Base-by-base conservation (phyloP, 2,113 vertebrate genomes). In the Cyrtonyx montezumae region DNA sequence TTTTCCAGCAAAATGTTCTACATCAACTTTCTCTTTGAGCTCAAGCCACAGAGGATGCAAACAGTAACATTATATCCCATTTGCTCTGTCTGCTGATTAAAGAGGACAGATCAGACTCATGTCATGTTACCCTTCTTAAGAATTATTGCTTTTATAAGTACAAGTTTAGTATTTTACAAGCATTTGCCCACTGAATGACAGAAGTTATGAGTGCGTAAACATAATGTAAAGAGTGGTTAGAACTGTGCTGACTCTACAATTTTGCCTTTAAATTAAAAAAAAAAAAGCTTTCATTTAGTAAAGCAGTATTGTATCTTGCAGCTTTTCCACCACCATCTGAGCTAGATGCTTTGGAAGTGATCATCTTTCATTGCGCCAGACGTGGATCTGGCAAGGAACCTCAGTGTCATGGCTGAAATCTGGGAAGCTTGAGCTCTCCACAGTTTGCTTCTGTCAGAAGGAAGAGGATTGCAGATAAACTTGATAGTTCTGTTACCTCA, bases 301-400 rank as follows among this genome's bases (percentile, higher is more conserved):
- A 16, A 16, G 23, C 55, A 56, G 8, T 67, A 23, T 46, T 77
- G 2, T 48, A 26, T 62, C 63, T 77, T 63, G 43, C 6, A 32
- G 34, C 71, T 90, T 79, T 71, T 36, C 32, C 37, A 30, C 32
- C 37, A 30, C 63, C 48, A 68, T 30, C 8, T 3, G 82, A 71
- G 56, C 70, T 65, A 67, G 36, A 46, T 81, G 30, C 53, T 79
- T 75, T 79, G 80, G 63, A 79, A n/a, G 20, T 51, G 37, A 83
- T 91, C 65, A 59, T 65, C 68, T 84, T 88, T 84, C 77, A 9
- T 56, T 3, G 0, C 58, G 65, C 90, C 70, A 65, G 42, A 91
- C 65, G 49, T 53, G 48, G 58, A 88, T 87, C 85, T 96, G 92
- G 92, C 86, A 96, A 71, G 84, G 42, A 75, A 36, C 28, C 91